Conservation (phyloP, 53 echinoderm and acorn worm species). For the Patiria pectinifera region DNA sequence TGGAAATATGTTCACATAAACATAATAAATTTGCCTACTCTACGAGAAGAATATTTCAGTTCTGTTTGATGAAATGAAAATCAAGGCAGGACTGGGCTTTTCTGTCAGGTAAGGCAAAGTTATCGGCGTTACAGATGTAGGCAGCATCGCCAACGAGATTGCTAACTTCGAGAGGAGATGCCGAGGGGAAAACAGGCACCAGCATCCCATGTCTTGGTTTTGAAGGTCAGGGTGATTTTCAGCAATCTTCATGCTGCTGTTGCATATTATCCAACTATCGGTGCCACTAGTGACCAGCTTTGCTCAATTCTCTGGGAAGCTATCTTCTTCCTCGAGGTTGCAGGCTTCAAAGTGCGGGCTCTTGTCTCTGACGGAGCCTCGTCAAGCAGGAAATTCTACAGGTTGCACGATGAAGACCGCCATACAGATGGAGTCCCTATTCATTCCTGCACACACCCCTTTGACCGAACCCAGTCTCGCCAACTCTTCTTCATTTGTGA, state of each 20-base stretch:
- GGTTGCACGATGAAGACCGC: too few species aligned
- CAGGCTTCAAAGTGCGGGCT: constrained; percentile 4
- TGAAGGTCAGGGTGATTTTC: constrained; percentile 60
- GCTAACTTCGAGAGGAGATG: constrained; percentile 25
- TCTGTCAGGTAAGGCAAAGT: constrained; percentile 40
- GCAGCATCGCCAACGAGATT: neutral
- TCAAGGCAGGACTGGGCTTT: constrained; percentile 49
- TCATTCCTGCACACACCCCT: too few species aligned
- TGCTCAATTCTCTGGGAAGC: constrained; percentile 50
- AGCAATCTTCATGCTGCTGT: constrained; percentile 47
- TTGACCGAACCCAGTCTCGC: neutral
- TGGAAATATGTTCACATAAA: neutral
- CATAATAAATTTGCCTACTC: too few species aligned
- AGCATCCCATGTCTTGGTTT: constrained; percentile 61
- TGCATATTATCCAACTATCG: constrained; percentile 46
- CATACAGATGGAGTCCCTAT: neutral
- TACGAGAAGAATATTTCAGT: constrained; percentile 46
- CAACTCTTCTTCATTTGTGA: constrained; percentile 64
- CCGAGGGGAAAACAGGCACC: constrained; percentile 16
- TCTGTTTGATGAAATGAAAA: constrained; percentile 57
- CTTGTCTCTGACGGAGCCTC: neutral
- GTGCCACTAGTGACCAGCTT: constrained; percentile 54
- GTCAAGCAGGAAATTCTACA: neutral
- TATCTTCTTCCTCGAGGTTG: constrained; percentile 33
- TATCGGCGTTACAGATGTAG: constrained; percentile 50